Percentiles rank a stretch among this genome's conserved stretches.
These are phyloP conservation scores for Drepana falcataria DNA, from an alignment of 2,888 invertebrate genomes.

Conservation along the genomic window DNA sequence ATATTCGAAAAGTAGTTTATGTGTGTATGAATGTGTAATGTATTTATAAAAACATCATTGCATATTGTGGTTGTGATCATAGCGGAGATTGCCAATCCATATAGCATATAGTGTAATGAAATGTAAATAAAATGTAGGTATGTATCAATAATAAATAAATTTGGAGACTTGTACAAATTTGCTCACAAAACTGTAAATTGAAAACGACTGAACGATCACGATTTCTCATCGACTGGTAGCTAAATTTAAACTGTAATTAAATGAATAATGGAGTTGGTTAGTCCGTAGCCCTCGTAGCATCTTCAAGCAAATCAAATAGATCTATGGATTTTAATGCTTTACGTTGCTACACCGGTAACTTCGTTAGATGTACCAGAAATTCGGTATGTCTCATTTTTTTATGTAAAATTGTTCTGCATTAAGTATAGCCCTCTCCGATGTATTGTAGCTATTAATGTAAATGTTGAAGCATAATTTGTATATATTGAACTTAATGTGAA, in stretches of 20 bases:
- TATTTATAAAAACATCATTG: constrained; percentile 43
- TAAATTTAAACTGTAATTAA: constrained; percentile 32
- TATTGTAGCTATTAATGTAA: constrained; percentile 69
- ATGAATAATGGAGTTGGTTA: constrained; percentile 11
- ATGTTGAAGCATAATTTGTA: constrained; percentile 75
- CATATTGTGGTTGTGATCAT: constrained; percentile 77
- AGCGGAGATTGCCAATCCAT: constrained; percentile 73
- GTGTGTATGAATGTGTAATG: constrained; percentile 28
- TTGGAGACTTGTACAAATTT: constrained; percentile 76
- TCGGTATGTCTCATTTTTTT: constrained; percentile 55
- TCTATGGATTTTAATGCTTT: neutral
- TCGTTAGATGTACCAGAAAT: constrained; percentile 39
- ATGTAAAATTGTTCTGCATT: constrained; percentile 49
- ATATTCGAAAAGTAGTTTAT: constrained; percentile 17
- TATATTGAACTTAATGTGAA: constrained; percentile 76
- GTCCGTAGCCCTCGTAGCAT: constrained; percentile 5
- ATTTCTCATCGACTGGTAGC: constrained; percentile 72
- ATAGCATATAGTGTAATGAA: constrained; percentile 42
- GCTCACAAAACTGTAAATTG: constrained; percentile 72
- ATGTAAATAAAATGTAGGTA: constrained; percentile 63
- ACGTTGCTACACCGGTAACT: too few species aligned
- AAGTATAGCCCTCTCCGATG: constrained; percentile 53
- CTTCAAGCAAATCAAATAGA: neutral
- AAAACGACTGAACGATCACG: constrained; percentile 72
- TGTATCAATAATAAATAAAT: constrained; percentile 62